Base-by-base conservation (phyloP, 1,140 invertebrate genomes). In the Lepidurus arcticus region DNA sequence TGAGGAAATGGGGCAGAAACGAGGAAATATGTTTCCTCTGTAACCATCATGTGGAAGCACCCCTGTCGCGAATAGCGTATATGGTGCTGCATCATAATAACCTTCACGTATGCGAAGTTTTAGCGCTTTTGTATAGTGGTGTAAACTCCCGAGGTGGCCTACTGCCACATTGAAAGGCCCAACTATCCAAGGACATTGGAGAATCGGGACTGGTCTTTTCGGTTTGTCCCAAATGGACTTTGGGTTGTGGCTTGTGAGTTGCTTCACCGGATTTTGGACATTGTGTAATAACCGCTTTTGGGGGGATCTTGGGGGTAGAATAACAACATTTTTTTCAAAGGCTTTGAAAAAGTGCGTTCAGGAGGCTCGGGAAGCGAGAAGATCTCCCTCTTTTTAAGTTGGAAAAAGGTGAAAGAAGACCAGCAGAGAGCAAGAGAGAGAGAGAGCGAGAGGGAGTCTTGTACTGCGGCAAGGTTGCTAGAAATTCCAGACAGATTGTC, bases 401-500 rank as follows among this genome's bases (percentile, higher is more conserved):
- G 8, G 53, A 65, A 13, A 65, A 65, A 65, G 21, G 13, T 65
- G 53, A 65, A 65, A 65, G 21, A 13, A 9, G 13, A 9, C 16
- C 53, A 65, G 53, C 53, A 16, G 53, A 65, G 16, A 65, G 53
- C 16, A 21, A 65, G 53, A 21, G 53, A 21, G 53, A 21, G 53
- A 21, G 53, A 65, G 53, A 65, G 53, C 21, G 13, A 65, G 53
- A 21, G 21, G 53, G 53, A 65, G 53, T 65, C 53, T 65, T 13
- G 53, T 13, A 21, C 13, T 65, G 6, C 16, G 53, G 53, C 53
- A 65, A 65, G 53, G 53, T 65, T 65, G 53, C 8, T 13, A 16
- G 53, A 65, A 65, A 65, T 65, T 65, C 53, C 53, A 65, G 53
- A 16, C 53, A 65, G n/a, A 65, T 65, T 65, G 53, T 65, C 16